Conservation (phyloP, 2,797 vertebrate genomes). For the Typhlichthys eigenmanni region DNA sequence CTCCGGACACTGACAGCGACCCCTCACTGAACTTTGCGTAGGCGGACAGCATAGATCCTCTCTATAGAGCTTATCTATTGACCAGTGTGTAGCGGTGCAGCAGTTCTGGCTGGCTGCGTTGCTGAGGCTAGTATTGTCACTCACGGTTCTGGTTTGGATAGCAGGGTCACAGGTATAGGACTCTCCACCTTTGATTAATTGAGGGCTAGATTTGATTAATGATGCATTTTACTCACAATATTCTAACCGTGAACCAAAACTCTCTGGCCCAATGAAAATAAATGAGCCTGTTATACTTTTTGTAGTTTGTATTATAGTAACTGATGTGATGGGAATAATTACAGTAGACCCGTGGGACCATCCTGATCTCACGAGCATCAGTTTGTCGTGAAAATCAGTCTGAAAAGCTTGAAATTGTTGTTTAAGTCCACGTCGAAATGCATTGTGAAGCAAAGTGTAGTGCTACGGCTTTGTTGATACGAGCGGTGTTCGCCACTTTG, state of each 20-base stretch:
- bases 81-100: slow-evolving; percentile 62
- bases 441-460: too few relatives aligned
- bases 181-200: slow-evolving; percentile 73
- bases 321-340: too few relatives aligned
- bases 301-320: slow-evolving; percentile 2
- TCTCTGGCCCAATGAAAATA: slow-evolving; percentile 33
- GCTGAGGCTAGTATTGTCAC: slow-evolving; percentile 77
- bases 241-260: slow-evolving; percentile 51
- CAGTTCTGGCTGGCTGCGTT: slow-evolving; percentile 75
- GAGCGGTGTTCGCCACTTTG: too few relatives aligned
- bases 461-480: too few relatives aligned
- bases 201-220: slow-evolving; percentile 73
- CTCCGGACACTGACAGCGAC: slow-evolving; percentile 36
- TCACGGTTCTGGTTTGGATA: slow-evolving; percentile 67
- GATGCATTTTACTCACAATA: slow-evolving; percentile 56
- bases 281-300: slow-evolving; percentile 13
- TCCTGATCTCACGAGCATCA: too few relatives aligned
- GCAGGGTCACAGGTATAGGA: slow-evolving; percentile 59
- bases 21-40: slow-evolving; percentile 44
- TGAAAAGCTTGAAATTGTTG: too few relatives aligned
- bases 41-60: slow-evolving; percentile 68
- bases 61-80: slow-evolving; percentile 65
- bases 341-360: too few relatives aligned
- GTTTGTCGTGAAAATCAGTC: too few relatives aligned
- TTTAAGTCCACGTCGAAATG: too few relatives aligned